Conservation (phyloP, 2,888 invertebrate genomes). For the Pachydiplax longipennis region DNA sequence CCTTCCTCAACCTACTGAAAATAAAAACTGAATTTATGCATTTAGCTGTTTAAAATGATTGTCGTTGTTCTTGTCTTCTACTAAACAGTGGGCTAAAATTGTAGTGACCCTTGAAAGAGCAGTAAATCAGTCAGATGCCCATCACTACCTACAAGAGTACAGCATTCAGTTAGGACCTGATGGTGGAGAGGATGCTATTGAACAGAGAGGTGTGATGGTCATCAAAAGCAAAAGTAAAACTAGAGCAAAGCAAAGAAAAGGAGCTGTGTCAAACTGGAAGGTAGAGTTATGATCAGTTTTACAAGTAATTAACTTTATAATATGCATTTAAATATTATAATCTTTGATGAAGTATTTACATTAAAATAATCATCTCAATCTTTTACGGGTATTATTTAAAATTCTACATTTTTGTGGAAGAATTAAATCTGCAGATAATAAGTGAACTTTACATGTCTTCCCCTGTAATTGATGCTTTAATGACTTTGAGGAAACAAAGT, state of each 20-base stretch:
- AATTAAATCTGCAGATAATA: too few relatives aligned
- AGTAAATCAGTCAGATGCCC: constrained; percentile 87
- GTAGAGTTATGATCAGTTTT: constrained; percentile 61
- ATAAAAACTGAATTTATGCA: too few relatives aligned
- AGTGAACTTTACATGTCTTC: too few relatives aligned
- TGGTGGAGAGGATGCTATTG: constrained; percentile 74
- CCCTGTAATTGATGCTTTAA: too few relatives aligned
- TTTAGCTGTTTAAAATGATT: too few relatives aligned
- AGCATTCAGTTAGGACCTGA: constrained; percentile 86
- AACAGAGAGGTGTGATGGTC: constrained; percentile 94
- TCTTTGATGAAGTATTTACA: neutral
- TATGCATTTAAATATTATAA: neutral
- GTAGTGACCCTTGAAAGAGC: constrained; percentile 95
- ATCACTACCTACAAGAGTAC: constrained; percentile 92
- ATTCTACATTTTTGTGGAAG: neutral
- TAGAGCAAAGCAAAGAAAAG: constrained; percentile 93
- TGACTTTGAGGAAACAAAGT: neutral
- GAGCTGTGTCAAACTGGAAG: constrained; percentile 97
- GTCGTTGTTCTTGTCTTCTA: too few relatives aligned
- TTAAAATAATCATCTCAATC: neutral
- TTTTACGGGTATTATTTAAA: neutral
- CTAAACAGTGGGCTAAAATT: constrained; percentile 93
- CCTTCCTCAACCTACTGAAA: too few relatives aligned
- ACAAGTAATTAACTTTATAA: neutral
- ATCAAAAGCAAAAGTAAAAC: constrained; percentile 98